These are phyloP conservation scores for Coregonus suidteri DNA, from an alignment of 2,797 vertebrate genomes.

Conservation along the genomic window DNA sequence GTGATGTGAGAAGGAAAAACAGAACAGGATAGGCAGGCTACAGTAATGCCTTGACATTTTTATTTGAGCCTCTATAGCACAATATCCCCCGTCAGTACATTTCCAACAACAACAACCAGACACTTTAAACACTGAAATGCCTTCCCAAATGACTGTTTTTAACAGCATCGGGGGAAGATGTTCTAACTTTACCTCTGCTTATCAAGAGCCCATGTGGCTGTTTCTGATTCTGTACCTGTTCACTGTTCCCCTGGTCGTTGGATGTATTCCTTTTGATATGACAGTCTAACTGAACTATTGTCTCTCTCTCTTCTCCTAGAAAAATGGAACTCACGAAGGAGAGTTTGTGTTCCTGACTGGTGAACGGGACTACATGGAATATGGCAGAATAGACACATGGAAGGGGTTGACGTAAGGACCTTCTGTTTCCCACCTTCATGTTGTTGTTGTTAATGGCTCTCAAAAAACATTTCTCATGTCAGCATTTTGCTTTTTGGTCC, in stretches of 20 bases:
- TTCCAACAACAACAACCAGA: neutral
- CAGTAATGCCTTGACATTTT: neutral
- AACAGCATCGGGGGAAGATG: neutral
- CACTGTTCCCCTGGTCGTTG: conserved; percentile 7
- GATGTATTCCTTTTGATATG: neutral
- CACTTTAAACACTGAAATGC: neutral
- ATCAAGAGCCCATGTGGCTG: neutral
- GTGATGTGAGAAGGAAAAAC: neutral
- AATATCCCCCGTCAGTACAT: neutral
- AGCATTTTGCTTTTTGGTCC: conserved; percentile 2
- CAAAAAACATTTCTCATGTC: conserved; percentile 10
- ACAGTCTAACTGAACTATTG: conserved; percentile 22
- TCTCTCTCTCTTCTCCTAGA: conserved; percentile 58
- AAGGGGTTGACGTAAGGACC: conserved; percentile 76
- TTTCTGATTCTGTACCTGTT: neutral
- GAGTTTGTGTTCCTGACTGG: conserved; percentile 84
- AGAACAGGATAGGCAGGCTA: neutral
- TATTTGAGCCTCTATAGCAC: neutral
- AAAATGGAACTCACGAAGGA: conserved; percentile 82
- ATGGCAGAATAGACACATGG: conserved; percentile 82
- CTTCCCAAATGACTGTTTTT: neutral
- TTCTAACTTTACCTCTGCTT: neutral
- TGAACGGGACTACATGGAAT: conserved; percentile 79
- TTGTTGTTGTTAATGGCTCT: neutral
- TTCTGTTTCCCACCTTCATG: neutral